These are phyloP conservation scores for Microtus ochrogaster DNA, from an alignment of 2,113 vertebrate genomes.

Conservation along the genomic window DNA sequence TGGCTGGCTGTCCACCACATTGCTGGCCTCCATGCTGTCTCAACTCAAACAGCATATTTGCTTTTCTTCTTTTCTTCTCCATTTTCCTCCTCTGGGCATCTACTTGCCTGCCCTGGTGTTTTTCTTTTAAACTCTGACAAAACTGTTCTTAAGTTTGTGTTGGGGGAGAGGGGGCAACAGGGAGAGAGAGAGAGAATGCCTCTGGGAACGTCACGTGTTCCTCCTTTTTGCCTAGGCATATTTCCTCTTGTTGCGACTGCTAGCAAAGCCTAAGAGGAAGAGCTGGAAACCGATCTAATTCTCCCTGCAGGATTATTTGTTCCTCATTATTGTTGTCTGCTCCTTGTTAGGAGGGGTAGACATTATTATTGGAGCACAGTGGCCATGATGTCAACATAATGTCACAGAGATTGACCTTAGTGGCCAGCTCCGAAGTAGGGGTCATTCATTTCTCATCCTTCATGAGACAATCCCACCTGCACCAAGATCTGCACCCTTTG, in stretches of 20 bases:
- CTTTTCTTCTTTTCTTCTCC: neutral
- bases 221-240: too few relatives aligned
- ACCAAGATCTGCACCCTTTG: neutral
- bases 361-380: neutral
- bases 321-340: neutral
- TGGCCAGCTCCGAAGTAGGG: neutral
- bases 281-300: neutral
- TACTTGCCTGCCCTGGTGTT: neutral
- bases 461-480: neutral
- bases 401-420: neutral
- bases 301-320: neutral
- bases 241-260: neutral
- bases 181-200: neutral
- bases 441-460: neutral
- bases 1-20: neutral
- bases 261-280: neutral
- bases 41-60: neutral
- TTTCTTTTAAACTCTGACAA: neutral
- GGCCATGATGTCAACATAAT: fast-evolving
- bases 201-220: neutral
- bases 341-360: neutral
- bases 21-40: neutral
- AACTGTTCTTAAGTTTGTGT: neutral
- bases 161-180: too few relatives aligned
- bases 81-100: neutral